Conservation (phyloP, 2,797 vertebrate species). For the Cichlasoma orientale region DNA sequence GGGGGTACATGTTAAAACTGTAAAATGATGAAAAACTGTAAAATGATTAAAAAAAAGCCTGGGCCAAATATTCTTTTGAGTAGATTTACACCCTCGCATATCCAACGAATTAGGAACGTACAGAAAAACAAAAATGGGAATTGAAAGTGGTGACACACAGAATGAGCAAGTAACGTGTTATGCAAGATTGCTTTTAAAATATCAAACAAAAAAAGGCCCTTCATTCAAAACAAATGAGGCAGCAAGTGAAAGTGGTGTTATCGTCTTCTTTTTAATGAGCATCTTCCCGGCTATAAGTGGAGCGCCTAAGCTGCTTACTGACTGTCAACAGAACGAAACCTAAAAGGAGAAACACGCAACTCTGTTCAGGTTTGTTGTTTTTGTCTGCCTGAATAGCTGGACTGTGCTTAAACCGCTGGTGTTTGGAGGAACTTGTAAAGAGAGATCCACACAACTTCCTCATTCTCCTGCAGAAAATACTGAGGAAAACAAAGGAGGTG, state of each 20-base stretch:
- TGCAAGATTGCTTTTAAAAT: constrained; percentile 1
- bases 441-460: constrained; percentile 87
- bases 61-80: no score
- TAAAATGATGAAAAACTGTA: background rate
- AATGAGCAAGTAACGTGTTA: background rate
- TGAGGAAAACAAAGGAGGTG: constrained; percentile 87
- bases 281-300: background rate
- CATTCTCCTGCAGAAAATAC: constrained; percentile 89
- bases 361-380: constrained; percentile 4
- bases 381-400: constrained; percentile 74
- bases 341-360: constrained; percentile 49
- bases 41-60: no score
- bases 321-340: constrained; percentile 9
- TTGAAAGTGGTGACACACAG: constrained; percentile 55
- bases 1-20: background rate
- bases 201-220: accelerated
- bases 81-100: background rate
- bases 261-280: background rate
- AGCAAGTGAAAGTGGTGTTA: background rate
- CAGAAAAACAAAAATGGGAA: constrained; percentile 41
- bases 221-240: background rate
- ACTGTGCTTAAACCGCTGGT: constrained; percentile 91
- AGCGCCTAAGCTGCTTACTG: background rate
- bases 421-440: constrained; percentile 91
- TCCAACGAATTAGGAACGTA: background rate